Evolutionary conservation across 2,113 vertebrate species (phyloP).

Genomic region (Hystrix brachyura): DNA sequence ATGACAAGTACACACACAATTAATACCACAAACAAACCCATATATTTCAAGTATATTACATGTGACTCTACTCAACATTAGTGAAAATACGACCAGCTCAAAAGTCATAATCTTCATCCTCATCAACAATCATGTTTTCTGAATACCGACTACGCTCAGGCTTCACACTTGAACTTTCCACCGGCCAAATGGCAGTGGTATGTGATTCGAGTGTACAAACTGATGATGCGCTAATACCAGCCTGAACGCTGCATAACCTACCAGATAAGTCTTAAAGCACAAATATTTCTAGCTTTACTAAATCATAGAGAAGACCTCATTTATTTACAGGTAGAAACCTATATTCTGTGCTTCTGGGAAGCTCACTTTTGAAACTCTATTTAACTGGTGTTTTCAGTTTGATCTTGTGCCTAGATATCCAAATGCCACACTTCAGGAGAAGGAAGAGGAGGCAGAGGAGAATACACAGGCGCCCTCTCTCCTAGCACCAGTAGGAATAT

Average conservation of each 20-base stretch:
- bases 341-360: not conserved
- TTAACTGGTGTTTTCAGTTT: conserved; percentile 1
- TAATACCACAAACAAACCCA: not conserved
- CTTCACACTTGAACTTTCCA: not conserved
- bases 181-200: not conserved
- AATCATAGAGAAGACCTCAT: not conserved
- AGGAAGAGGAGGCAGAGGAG: not conserved
- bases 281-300: conserved; percentile 21
- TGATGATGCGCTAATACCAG: not conserved
- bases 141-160: not conserved
- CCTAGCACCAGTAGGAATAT: not conserved
- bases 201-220: not conserved
- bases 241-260: not conserved
- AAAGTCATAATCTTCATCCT: not conserved
- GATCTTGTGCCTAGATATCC: not conserved
- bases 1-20: not conserved
- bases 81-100: conserved; percentile 21
- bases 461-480: not conserved
- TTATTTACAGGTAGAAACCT: not conserved
- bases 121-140: not conserved
- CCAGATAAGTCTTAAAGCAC: conserved; percentile 1
- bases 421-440: not conserved
- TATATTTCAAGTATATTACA: not conserved
- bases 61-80: not conserved
- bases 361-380: not conserved